Evolutionary conservation across 2,888 invertebrate species (phyloP), one percentile per base, ranked within the genome.

Genomic region (Homarus gammarus): DNA sequence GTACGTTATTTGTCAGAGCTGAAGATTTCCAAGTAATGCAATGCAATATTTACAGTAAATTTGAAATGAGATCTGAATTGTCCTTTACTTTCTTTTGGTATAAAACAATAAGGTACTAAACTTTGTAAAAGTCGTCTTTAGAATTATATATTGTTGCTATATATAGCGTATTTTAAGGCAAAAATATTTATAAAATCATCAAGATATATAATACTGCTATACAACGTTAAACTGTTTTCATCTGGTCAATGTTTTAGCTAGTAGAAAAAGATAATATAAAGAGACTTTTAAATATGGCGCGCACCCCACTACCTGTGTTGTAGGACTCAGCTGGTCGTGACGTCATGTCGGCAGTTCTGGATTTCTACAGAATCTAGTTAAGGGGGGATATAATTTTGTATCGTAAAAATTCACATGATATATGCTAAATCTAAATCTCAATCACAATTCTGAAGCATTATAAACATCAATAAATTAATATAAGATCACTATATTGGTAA

Each of bases 251-350:
- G 22, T 38, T 3, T 10, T 73, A 27, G 31, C 0, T 36, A 73
- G 3, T 10, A n/a, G n/a, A n/a, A n/a, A n/a, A 56, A 56, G 56
- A 10, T 56, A 56, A n/a, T n/a, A n/a, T n/a, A n/a, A 5, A n/a
- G n/a, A n/a, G n/a, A n/a, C n/a, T n/a, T 84, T 84, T 64, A 56
- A 84, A 73, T 68, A 22, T 86, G 49, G 68, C 68, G 84, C 15
- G 61, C 44, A 70, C 77, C 87, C 87, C 75, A 83, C 83, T 83
- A 56, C 87, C 83, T 87, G 87, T 87, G 87, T 12, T 75, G 61
- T 27, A 40, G 38, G 84, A 40, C 82, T 64, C 83, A 84, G 88
- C 88, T 88, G 83, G 83, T 70, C 68, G 77, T 89, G 88, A 89
- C 88, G 88, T 89, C 88, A 89, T 44, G 40, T 27, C 56, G 51